A percentile compares a stretch with the other conserved stretches of the same genome.
Conservation (phyloP, 2,113 vertebrate species). For the Piaya cayana region DNA sequence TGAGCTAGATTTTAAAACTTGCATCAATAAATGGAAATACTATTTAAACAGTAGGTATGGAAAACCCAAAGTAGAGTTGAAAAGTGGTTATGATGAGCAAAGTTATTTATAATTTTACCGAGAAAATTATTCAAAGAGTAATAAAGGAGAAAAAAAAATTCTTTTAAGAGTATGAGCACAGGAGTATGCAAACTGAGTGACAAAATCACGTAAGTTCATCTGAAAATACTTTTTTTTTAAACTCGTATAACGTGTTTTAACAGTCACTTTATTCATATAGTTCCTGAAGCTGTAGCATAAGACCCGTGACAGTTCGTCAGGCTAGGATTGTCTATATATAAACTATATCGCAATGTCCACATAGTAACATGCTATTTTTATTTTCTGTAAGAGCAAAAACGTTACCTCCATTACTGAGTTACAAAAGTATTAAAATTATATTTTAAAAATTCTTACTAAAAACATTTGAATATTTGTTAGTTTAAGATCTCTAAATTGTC, state of each 20-base stretch:
- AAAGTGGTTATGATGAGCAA: neutral
- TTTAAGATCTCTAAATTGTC: neutral
- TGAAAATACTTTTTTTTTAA: neutral
- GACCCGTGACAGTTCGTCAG: constrained; percentile 41
- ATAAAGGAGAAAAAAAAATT: neutral
- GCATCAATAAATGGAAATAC: neutral
- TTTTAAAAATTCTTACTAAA: constrained; percentile 33
- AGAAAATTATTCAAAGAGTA: neutral
- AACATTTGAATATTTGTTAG: constrained; percentile 7
- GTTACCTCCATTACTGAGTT: constrained; percentile 3
- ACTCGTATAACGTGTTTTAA: neutral
- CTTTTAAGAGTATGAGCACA: neutral
- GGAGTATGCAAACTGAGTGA: neutral
- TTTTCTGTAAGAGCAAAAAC: constrained; percentile 67
- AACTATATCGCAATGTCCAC: constrained; percentile 66
- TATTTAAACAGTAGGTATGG: neutral
- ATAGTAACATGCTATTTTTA: constrained; percentile 72
- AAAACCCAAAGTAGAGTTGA: neutral
- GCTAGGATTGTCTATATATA: constrained; percentile 70
- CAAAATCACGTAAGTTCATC: neutral
- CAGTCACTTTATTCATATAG: neutral
- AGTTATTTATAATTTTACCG: neutral
- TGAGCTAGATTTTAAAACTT: neutral
- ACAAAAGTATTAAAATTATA: neutral
- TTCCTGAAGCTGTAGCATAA: constrained; percentile 30